Evolutionary conservation across 2,888 invertebrate species (phyloP).

Genomic region (Microdon myrmicae): DNA sequence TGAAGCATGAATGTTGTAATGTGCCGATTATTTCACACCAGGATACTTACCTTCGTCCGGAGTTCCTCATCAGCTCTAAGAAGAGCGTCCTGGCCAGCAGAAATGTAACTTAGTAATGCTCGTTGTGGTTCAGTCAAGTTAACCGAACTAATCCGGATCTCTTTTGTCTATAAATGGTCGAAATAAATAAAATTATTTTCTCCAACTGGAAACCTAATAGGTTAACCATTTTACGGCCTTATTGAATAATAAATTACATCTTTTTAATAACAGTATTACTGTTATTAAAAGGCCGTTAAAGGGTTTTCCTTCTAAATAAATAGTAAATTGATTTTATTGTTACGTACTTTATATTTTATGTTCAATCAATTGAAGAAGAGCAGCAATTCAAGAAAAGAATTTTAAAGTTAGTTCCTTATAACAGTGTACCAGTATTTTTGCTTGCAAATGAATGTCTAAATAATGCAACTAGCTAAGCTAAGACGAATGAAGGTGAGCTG

Average conservation of each 20-base stretch:
- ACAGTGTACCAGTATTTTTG: conserved; percentile 26
- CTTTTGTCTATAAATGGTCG: conserved; percentile 62
- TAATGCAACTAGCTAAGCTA: conserved; percentile 36
- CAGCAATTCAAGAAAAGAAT: conserved; percentile 39
- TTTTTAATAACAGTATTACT: no score
- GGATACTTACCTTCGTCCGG: conserved; percentile 65
- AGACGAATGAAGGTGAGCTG: conserved; percentile 17
- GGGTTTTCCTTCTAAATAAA: conserved; percentile 16
- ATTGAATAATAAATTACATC: no score
- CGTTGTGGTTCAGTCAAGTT: conserved; percentile 88
- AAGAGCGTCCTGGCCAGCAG: conserved; percentile 88
- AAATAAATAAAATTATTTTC: conserved; percentile 7
- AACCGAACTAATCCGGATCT: conserved; percentile 81
- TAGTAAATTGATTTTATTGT: conserved; percentile 16
- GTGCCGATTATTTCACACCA: neutral
- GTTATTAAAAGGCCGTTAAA: conserved; percentile 36
- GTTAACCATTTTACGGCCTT: no score
- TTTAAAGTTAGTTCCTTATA: conserved; percentile 15
- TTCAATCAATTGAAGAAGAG: conserved; percentile 22
- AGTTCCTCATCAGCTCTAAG: conserved; percentile 85
- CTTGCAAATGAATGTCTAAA: conserved; percentile 43
- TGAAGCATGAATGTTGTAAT: neutral
- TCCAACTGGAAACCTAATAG: neutral
- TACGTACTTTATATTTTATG: conserved; percentile 36
- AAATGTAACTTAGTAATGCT: conserved; percentile 90